Conservation (phyloP, 2,113 vertebrate species). For the Phocoena sinus region DNA sequence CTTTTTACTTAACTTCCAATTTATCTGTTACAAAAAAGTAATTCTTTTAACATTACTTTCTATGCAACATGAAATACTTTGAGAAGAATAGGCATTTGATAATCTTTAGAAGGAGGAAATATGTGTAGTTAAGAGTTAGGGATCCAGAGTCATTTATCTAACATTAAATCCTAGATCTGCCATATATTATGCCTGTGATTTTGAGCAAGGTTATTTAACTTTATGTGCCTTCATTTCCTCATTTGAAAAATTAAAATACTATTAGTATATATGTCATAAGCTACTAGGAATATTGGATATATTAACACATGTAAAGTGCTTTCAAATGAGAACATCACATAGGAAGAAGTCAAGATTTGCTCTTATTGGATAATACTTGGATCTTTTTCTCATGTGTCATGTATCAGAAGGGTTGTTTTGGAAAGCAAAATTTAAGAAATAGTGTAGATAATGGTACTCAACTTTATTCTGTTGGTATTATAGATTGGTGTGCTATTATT, state of each 20-base stretch:
- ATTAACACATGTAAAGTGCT: not conserved
- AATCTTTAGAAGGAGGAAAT: not conserved
- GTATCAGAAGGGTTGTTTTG: not conserved
- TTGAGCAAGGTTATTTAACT: not conserved
- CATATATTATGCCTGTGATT: not conserved
- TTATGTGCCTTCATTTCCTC: not conserved
- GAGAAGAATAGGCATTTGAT: not conserved
- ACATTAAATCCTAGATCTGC: not conserved
- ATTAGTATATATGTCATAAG: not conserved
- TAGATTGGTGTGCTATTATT: not conserved
- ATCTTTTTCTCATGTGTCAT: not conserved
- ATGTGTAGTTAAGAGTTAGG: not conserved
- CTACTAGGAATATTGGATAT: not conserved
- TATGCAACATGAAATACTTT: not conserved
- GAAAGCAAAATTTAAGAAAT: not conserved
- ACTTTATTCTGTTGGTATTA: not conserved
- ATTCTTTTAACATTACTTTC: not conserved
- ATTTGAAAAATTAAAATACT: not conserved
- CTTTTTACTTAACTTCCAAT: not conserved
- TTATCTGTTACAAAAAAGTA: not conserved
- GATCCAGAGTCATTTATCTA: not conserved
- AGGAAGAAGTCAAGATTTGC: not conserved
- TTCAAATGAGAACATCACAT: not conserved
- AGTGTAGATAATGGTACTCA: not conserved
- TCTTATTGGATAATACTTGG: not conserved